Evolutionary conservation across 2,888 invertebrate genomes (phyloP), one percentile per base, ranked within the genome.

Genomic region (Lymantria monacha): DNA sequence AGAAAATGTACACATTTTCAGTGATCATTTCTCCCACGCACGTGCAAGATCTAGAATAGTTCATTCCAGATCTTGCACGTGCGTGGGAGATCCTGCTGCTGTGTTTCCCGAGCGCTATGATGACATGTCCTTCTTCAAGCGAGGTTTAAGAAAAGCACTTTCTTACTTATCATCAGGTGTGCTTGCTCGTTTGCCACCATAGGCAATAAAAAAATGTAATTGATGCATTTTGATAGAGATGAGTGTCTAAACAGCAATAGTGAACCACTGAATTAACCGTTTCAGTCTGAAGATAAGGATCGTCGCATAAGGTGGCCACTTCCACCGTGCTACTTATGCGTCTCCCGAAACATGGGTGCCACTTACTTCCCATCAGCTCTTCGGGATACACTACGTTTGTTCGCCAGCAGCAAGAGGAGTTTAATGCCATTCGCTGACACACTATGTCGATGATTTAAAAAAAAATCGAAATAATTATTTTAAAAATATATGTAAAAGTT

Each of bases 201-300:
- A 30, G 7, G 30, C 30, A 30, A 30, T 30, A 30, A 30, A 30
- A 30, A 30, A n/a, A n/a, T n/a, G n/a, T n/a, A n/a, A n/a, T n/a
- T n/a, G n/a, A n/a, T n/a, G n/a, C n/a, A n/a, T n/a, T n/a, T n/a
- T n/a, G n/a, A n/a, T n/a, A n/a, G n/a, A n/a, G n/a, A n/a, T n/a
- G n/a, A n/a, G n/a, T n/a, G n/a, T n/a, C n/a, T n/a, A n/a, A n/a
- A n/a, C n/a, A n/a, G n/a, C n/a, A n/a, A n/a, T n/a, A n/a, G n/a
- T n/a, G n/a, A n/a, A n/a, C n/a, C 22, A 22, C 22, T 22, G 22
- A 5, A 22, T 22, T 22, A 5, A 22, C 22, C 22, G 5, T 22
- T 5, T 22, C 83, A 95, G 95, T 90, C 94, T 9, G 96, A 96
- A 80, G 94, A 95, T 72, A 95, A 95, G 70, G 83, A 82, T 12